Evolutionary conservation across 1,140 invertebrate genomes (phyloP), one percentile per base, ranked within the genome.

Genomic region (Teleopsis dalmanni): DNA sequence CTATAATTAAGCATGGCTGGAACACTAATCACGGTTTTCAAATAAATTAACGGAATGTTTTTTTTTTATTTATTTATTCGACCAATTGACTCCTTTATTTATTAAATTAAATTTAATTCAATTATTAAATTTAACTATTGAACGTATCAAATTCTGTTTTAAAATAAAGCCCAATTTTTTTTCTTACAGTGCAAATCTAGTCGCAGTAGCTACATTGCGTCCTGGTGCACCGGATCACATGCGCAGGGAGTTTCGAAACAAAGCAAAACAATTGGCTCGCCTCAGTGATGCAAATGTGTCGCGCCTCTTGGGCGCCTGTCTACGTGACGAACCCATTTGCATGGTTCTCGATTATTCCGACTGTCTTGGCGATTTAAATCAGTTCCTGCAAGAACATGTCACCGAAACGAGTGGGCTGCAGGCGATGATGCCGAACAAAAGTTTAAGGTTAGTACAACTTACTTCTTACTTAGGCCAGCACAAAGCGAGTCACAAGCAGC

Each of bases 221-320:
- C 75, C 79, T 13, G 80, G 80, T 9, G 79, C 77, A 7, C 75
- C 77, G 14, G 79, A 84, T 58, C 60, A 75, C 51, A 75, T 81
- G 34, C 80, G 77, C 58, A 70, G 76, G 54, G 80, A 82, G 56
- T 82, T 84, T 66, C 72, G 75, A 58, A 60, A 73, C 60, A 88
- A 92, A 69, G 84, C 87, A 40, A 81, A 81, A 59, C 79, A 80
- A 40, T 73, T 91, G 62, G 80, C 82, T 10, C 75, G 79, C 52
- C 76, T 93, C 13, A 77, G 78, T 53, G 85, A 92, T 72, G 77
- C 81, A 13, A 91, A 93, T 70, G 80, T 93, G 54, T 81, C 83
- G 26, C 76, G 78, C 33, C 73, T 93, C 47, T 75, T 93, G 21
- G 90, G 87, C 29, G 86, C 87, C 46, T 85, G 87, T 53, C 77